Evolutionary conservation across 2,113 vertebrate species (phyloP).

Genomic region (Lutjanus erythropterus): DNA sequence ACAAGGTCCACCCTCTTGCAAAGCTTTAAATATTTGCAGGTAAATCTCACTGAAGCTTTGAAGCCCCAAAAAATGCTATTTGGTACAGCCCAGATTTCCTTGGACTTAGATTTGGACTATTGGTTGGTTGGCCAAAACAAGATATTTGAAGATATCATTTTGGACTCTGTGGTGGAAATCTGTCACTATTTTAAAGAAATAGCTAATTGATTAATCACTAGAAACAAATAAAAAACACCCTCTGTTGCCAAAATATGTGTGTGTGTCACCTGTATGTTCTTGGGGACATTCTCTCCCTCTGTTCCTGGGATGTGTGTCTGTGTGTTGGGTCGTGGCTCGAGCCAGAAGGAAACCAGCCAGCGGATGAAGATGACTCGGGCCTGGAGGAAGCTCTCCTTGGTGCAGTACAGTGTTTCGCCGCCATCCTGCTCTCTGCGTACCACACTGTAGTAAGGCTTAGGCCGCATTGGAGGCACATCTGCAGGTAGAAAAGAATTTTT

Average conservation of each 20-base stretch:
- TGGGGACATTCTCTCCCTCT: constrained; percentile 97
- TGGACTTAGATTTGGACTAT: no score
- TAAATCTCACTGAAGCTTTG: no score
- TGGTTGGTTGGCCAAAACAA: not conserved
- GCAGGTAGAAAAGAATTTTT: constrained; percentile 9
- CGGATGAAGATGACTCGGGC: constrained; percentile 97
- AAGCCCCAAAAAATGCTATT: no score
- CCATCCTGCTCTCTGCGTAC: constrained; percentile 94
- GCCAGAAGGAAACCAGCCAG: constrained; percentile 99
- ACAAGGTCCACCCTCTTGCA: no score
- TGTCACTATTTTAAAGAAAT: not conserved
- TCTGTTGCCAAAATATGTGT: not conserved
- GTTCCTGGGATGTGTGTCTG: constrained; percentile 95
- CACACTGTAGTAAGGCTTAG: constrained; percentile 95
- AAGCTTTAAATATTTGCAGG: no score
- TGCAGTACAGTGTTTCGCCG: constrained; percentile 94
- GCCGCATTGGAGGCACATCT: constrained; percentile 96
- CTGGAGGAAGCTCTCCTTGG: constrained; percentile 97
- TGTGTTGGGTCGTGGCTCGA: constrained; percentile 93
- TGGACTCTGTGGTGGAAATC: not conserved
- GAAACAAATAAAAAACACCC: not conserved
- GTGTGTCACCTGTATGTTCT: constrained; percentile 95
- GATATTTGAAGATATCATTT: not conserved
- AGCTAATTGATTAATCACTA: not conserved
- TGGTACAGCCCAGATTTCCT: no score